Conservation (phyloP, 2,888 invertebrate species). For the Trissonchulus latispiculum region DNA sequence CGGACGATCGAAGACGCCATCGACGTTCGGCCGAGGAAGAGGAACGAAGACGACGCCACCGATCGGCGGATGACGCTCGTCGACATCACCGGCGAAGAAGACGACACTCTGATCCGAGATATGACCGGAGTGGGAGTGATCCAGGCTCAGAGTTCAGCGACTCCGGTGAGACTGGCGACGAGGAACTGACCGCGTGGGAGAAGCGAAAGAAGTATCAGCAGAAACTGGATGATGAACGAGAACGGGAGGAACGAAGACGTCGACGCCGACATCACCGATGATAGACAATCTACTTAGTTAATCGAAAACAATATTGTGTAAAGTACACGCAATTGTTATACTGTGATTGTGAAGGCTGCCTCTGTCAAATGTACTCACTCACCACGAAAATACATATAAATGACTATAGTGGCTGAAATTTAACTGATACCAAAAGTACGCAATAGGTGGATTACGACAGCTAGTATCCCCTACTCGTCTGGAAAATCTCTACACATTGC, state of each 20-base stretch:
- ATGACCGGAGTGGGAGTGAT: neutral
- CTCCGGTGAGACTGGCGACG: neutral
- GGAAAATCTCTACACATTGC: too few relatives aligned
- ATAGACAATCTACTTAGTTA: too few relatives aligned
- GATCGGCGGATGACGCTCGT: neutral
- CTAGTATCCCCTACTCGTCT: too few relatives aligned
- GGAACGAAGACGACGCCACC: neutral
- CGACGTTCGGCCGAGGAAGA: neutral
- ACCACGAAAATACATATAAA: too few relatives aligned
- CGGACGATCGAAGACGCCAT: neutral
- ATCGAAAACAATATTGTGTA: too few relatives aligned
- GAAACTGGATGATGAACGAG: neutral
- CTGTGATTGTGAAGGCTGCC: too few relatives aligned
- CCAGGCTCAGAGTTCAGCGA: neutral
- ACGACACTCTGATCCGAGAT: neutral
- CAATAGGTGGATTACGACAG: too few relatives aligned
- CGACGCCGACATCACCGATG: too few relatives aligned
- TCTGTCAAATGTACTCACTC: too few relatives aligned
- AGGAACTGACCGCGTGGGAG: neutral
- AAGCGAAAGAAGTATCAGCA: neutral
- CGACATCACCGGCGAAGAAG: neutral
- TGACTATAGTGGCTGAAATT: too few relatives aligned
- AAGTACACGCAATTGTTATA: too few relatives aligned
- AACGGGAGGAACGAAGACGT: neutral
- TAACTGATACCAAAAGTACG: too few relatives aligned